Conservation (phyloP, 2,888 invertebrate genomes). For the Drosophila subquinaria region DNA sequence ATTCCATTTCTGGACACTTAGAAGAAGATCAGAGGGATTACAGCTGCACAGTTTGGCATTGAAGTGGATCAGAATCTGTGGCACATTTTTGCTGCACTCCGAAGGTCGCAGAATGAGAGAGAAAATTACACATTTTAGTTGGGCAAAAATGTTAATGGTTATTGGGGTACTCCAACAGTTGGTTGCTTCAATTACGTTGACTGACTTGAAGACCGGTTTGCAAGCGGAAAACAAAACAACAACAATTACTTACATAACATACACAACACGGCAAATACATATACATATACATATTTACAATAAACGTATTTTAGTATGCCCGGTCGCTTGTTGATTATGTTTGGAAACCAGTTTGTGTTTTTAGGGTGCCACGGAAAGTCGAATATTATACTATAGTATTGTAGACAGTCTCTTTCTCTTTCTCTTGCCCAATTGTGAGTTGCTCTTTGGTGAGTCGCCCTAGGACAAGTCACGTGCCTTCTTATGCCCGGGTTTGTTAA, state of each 20-base stretch:
- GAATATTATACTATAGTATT: background rate
- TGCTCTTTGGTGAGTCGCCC: conserved; percentile 37
- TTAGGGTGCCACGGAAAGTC: conserved; percentile 32
- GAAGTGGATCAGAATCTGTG: conserved; percentile 14
- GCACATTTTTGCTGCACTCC: conserved; percentile 18
- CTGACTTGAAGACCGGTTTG: conserved; percentile 37
- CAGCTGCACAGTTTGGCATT: conserved; percentile 13
- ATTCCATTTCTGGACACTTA: background rate
- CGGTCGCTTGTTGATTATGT: conserved; percentile 49
- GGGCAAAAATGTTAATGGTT: background rate
- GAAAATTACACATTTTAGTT: conserved; percentile 24
- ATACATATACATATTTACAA: background rate
- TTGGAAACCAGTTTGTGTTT: conserved; percentile 47
- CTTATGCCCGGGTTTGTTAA: conserved; percentile 15
- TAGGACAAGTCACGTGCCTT: conserved; percentile 53
- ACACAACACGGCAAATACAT: conserved; percentile 44
- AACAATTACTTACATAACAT: conserved; percentile 68
- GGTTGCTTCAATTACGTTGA: conserved; percentile 47
- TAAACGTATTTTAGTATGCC: conserved; percentile 49
- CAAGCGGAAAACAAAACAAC: conserved; percentile 42
- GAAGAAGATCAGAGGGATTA: conserved; percentile 2
- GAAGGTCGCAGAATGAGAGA: conserved; percentile 37
- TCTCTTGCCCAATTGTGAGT: conserved; percentile 5
- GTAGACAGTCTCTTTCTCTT: conserved; percentile 15
- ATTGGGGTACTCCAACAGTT: conserved; percentile 46